phyloP scores from a whole-genome alignment of 2,797 vertebrate species.

The Pogoniulus pusillus region DNA sequence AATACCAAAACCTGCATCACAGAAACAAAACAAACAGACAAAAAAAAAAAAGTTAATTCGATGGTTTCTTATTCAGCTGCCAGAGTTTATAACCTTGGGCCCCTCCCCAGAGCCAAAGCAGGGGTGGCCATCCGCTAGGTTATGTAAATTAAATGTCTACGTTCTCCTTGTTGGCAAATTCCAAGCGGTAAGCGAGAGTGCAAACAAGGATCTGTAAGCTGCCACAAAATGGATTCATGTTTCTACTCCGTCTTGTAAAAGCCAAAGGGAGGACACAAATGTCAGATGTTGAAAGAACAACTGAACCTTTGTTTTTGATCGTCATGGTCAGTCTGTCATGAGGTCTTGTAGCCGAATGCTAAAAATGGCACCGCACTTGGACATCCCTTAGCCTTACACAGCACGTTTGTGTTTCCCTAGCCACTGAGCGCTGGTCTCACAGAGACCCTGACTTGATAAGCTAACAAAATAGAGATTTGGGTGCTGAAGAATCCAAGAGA shows the following conservation, averaged over 20 bases:
- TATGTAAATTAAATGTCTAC: conserved; percentile 41
- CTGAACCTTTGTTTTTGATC: conserved; percentile 65
- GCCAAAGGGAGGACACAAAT: conserved; percentile 63
- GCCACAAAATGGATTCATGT: conserved; percentile 78
- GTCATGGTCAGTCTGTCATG: conserved; percentile 56
- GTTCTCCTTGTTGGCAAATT: conserved; percentile 73
- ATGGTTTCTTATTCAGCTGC: conserved; percentile 72
- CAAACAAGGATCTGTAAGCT: conserved; percentile 83
- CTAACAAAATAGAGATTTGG: conserved; percentile 58
- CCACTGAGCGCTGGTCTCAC: conserved; percentile 60
- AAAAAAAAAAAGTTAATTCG: conserved; percentile 17
- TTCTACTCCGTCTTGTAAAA: conserved; percentile 66
- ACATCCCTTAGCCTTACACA: conserved; percentile 58
- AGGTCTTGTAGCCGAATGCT: conserved; percentile 48
- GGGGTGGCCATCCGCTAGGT: conserved; percentile 41
- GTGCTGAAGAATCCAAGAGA: conserved; percentile 56
- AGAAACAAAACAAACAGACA: conserved; percentile 47
- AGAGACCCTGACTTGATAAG: conserved; percentile 64
- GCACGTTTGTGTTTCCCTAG: conserved; percentile 47
- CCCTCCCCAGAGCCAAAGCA: conserved; percentile 54
- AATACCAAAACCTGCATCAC: conserved; percentile 74
- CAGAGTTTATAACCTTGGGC: conserved; percentile 60
- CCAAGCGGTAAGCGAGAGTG: conserved; percentile 73
- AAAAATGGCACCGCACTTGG: conserved; percentile 63
- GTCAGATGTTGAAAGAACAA: conserved; percentile 66